Evolutionary conservation across 2,888 invertebrate genomes (phyloP), one percentile per base, ranked within the genome.

Genomic region (Napeogenes sylphis): DNA sequence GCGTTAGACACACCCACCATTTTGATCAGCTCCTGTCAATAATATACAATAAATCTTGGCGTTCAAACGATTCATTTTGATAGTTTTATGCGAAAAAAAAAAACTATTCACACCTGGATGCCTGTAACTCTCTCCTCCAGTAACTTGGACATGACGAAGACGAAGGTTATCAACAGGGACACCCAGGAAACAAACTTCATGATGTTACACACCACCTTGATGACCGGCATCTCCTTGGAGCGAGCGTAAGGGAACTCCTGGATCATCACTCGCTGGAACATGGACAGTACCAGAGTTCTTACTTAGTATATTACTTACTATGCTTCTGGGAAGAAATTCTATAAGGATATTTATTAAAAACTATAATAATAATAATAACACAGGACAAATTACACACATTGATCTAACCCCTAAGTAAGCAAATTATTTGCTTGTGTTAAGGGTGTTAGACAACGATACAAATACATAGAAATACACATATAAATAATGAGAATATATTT

Each of bases 1-100:
- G 92, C 92, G 54, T 91, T 90, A 30, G 92, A 91, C 61, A 96
- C 87, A 0, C 96, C 96, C 87, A 94, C 94, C 92, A 95, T 94
- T 83, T 94, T 94, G 92, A 95, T 93, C 33, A 95, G 91, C 81
- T 95, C 95, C 95, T 95, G 80, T 13, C 47, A 62, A 46, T 14
- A 42, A 10, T 13, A 51, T 45, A 45, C 32, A 47, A 47, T 10
- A 45, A 47, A 14, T 30, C 4, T 21, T 21, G 1, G 21, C 21
- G 21, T 21, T 21, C 0, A 21, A 21, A 21, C 21, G 21, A 21
- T 21, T 21, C 21, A 21, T 21, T 21, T 21, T 21, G 21, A 21
- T 21, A 21, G 21, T 21, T 21, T 21, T 21, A 21, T 21, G 46
- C 13, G 46, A 35, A 13, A 30, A 45, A 47, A 30, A 33, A 14